These are phyloP conservation scores for Cheilosia urbana DNA, from an alignment of 2,888 invertebrate species.

Conservation along the genomic window DNA sequence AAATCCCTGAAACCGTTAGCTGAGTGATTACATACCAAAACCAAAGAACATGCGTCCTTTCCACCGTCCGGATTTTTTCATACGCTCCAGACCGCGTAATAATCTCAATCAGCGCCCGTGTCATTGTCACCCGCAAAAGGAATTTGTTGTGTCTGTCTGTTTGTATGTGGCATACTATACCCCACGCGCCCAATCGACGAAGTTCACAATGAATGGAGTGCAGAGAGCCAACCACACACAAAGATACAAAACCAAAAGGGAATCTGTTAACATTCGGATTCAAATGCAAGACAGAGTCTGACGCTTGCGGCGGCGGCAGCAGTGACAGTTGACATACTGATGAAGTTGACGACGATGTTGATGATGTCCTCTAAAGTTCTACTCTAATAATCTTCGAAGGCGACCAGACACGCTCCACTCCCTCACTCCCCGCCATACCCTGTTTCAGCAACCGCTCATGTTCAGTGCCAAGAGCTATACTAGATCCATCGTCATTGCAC, in stretches of 20 bases:
- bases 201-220: constrained; percentile 39
- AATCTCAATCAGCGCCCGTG: constrained; percentile 61
- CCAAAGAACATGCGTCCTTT: constrained; percentile 36
- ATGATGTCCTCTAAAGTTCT: constrained; percentile 63
- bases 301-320: not conserved
- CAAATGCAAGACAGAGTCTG: constrained; percentile 38
- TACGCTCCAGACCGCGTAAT: constrained; percentile 25
- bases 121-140: constrained; percentile 64
- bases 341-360: constrained; percentile 28
- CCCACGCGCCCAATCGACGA: constrained; percentile 43
- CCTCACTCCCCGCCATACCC: not conserved
- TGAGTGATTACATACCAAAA: not conserved
- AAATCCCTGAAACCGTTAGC: constrained; percentile 35
- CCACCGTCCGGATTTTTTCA: constrained; percentile 29
- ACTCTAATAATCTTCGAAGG: constrained; percentile 62
- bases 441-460: not conserved
- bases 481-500: not conserved
- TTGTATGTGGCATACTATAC: constrained; percentile 1
- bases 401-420: constrained; percentile 48
- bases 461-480: constrained; percentile 49
- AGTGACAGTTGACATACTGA: not conserved
- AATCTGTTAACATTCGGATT: constrained; percentile 25
- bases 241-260: constrained; percentile 6
- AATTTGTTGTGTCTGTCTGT: constrained; percentile 15
- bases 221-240: constrained; percentile 16